These are phyloP conservation scores for Acleris laterana DNA, from an alignment of 2,888 invertebrate species.

Conservation along the genomic window DNA sequence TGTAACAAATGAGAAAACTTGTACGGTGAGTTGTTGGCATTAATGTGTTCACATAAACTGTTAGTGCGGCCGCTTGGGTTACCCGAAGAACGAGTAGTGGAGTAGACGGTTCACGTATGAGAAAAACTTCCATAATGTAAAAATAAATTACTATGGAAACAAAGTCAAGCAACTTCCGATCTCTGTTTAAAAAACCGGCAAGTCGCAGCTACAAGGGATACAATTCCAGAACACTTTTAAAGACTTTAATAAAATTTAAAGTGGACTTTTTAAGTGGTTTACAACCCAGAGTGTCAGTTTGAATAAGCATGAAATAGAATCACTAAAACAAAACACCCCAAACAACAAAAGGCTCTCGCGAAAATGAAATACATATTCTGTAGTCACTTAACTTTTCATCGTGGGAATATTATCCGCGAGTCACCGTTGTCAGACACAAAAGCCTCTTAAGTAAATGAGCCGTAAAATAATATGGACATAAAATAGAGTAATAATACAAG, in stretches of 20 bases:
- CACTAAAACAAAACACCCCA: slow-evolving; percentile 9
- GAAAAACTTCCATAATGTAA: too few relatives aligned
- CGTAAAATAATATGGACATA: slow-evolving; percentile 29
- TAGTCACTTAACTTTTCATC: slow-evolving; percentile 20
- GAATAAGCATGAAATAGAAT: slow-evolving; percentile 18
- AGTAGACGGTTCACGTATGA: not conserved
- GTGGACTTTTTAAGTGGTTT: slow-evolving; percentile 1
- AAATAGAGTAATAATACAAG: slow-evolving; percentile 31
- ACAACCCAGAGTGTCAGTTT: slow-evolving; percentile 12
- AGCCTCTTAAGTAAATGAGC: slow-evolving; percentile 31
- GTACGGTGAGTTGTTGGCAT: slow-evolving; percentile 27
- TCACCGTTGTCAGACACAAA: slow-evolving; percentile 30
- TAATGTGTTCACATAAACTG: slow-evolving; percentile 37
- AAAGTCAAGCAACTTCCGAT: too few relatives aligned
- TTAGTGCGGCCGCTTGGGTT: slow-evolving; percentile 16
- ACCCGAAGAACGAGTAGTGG: slow-evolving; percentile 5
- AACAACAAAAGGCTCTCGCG: slow-evolving; percentile 19
- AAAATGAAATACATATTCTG: slow-evolving; percentile 20
- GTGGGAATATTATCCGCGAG: slow-evolving; percentile 24
- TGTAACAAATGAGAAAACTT: slow-evolving; percentile 38
- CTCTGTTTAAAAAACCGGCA: too few relatives aligned
- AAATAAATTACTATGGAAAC: too few relatives aligned
- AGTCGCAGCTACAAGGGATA: not conserved
- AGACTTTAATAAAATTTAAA: too few relatives aligned
- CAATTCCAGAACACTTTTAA: not conserved